Evolutionary conservation across 2,888 invertebrate species (phyloP), one percentile per base, ranked within the genome.

Genomic region (Luperina testacea): DNA sequence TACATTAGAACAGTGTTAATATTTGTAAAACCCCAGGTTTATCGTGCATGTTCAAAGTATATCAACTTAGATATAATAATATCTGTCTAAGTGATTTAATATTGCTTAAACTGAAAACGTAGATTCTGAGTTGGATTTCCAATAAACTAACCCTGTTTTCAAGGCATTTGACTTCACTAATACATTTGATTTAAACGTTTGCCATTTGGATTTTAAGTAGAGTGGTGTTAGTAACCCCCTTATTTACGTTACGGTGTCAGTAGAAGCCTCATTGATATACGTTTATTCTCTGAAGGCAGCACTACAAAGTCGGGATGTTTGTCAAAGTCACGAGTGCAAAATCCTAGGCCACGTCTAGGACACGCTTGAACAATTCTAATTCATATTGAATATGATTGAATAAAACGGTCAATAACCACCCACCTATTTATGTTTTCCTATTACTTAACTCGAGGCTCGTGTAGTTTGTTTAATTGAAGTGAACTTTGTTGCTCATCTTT

Each of bases 311-410:
- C 83, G 80, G 85, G 82, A 83, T 90, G 88, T 87, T 85, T 90
- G 87, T 91, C 91, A 94, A 93, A 92, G 93, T 93, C 93, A 92
- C 72, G 85, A 80, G 90, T 91, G 91, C 91, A 90, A 89, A 81
- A 88, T 88, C 89, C 92, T 88, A 83, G 84, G 83, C 81, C 88
- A 87, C 89, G 87, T 90, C 85, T 84, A 85, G 85, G 77, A 86
- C 83, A 78, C 83, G 75, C 82, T 85, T 84, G 86, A 90, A 81
- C 87, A 81, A 91, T 91, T 90, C 84, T 80, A 82, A 90, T 91
- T 87, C 86, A 87, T 86, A 88, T 87, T 83, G 73, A 90, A 83
- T 70, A 81, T 83, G 81, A 87, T 90, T 91, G 83, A 90, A 90
- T 91, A 86, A 88, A 88, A 88, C 90, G 90, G 90, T 90, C 92